Evolutionary conservation across 2,113 vertebrate genomes (phyloP).

Genomic region (Malurus elegans): DNA sequence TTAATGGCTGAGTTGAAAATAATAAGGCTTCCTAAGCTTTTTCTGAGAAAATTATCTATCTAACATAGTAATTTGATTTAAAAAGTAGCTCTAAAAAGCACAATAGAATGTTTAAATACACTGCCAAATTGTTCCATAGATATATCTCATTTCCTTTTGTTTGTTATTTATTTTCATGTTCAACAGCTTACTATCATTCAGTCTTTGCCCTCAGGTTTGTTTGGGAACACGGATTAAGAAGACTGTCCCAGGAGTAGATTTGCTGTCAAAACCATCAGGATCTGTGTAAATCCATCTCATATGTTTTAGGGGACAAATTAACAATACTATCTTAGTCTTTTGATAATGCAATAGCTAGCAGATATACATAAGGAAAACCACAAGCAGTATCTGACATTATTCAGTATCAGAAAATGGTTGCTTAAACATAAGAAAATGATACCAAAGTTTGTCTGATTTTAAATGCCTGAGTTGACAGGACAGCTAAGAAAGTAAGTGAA

Average conservation of each 20-base stretch:
- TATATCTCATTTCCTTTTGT: conserved; percentile 24
- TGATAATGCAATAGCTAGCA: conserved; percentile 43
- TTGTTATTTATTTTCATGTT: conserved; percentile 38
- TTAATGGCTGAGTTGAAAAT: conserved; percentile 5
- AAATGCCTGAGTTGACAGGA: background rate
- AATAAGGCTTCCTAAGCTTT: background rate
- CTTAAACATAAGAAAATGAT: background rate
- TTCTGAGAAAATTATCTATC: background rate
- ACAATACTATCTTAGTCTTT: background rate
- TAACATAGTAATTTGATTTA: background rate
- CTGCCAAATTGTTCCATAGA: background rate
- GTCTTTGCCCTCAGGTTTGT: conserved; percentile 33
- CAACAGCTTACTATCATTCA: conserved; percentile 22
- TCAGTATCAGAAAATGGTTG: background rate
- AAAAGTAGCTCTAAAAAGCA: conserved; percentile 7
- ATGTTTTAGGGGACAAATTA: conserved; percentile 38
- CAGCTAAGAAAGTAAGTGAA: background rate
- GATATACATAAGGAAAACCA: conserved; percentile 3
- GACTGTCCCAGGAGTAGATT: conserved; percentile 8
- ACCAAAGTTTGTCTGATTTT: background rate
- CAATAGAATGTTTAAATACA: conserved; percentile 12
- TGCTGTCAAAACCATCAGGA: conserved; percentile 50
- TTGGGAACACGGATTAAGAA: conserved; percentile 39
- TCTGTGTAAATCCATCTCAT: background rate
- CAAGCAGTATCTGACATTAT: background rate